phyloP scores from a whole-genome alignment of 2,888 invertebrate species.

The Eucera pruinosa region DNA sequence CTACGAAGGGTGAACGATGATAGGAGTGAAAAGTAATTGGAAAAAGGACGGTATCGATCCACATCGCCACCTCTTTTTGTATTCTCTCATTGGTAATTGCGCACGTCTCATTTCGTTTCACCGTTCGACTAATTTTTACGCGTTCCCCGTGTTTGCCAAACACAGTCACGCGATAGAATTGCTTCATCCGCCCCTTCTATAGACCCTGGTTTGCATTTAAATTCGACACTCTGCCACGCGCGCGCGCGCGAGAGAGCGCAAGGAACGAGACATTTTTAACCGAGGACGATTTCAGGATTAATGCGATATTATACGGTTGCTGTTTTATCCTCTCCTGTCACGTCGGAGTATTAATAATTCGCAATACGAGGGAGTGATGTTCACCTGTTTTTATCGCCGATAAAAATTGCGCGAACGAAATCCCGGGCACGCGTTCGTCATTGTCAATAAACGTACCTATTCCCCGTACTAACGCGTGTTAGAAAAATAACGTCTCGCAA shows the following conservation, averaged over 20 bases:
- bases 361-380: constrained; percentile 14
- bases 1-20: neutral
- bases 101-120: neutral
- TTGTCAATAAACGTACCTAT: neutral
- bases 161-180: neutral
- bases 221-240: neutral
- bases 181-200: neutral
- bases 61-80: neutral
- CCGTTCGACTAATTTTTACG: neutral
- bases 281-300: neutral
- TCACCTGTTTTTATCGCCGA: neutral
- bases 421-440: neutral
- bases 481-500: no score
- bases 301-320: neutral
- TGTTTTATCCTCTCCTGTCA: no score
- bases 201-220: neutral
- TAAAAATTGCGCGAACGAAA: neutral
- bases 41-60: no score
- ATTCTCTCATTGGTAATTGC: neutral
- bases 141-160: neutral
- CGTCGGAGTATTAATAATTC: no score
- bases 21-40: neutral
- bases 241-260: no score
- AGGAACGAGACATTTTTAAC: no score
- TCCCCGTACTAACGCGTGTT: no score